Percentiles rank a stretch among this genome's conserved stretches.
Evolutionary conservation across 2,888 invertebrate genomes (phyloP).

Genomic region (Metalampra italica): DNA sequence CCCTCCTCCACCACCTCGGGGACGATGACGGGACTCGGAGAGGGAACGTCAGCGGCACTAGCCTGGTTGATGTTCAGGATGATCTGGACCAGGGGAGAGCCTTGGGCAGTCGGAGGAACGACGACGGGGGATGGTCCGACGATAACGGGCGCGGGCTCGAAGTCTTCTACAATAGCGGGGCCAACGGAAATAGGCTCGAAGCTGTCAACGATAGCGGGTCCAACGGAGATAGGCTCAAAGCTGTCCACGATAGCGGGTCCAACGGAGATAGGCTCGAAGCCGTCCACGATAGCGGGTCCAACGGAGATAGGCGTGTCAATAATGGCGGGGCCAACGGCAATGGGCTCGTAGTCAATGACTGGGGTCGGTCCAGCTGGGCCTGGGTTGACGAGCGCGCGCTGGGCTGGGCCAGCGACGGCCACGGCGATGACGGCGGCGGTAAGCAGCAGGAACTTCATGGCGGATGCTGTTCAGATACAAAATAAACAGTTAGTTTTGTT

Average conservation of each 20-base stretch:
- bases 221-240: not conserved
- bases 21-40: constrained; percentile 18
- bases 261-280: constrained; percentile 6
- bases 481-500: not conserved
- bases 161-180: constrained; percentile 7
- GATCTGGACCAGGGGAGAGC: constrained; percentile 26
- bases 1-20: constrained; percentile 23
- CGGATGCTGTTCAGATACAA: not conserved
- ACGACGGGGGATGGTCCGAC: constrained; percentile 14
- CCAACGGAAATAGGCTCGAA: not conserved
- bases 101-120: constrained; percentile 9
- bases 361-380: constrained; percentile 2
- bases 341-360: constrained; percentile 5
- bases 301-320: constrained; percentile 19
- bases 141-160: constrained; percentile 6
- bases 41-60: constrained; percentile 1
- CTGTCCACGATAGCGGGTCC: constrained; percentile 1
- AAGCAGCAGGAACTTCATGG: constrained; percentile 6
- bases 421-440: constrained; percentile 13
- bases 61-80: constrained; percentile 21
- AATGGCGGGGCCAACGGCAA: constrained; percentile 16
- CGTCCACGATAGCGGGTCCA: constrained; percentile 21
- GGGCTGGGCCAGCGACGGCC: constrained; percentile 4
- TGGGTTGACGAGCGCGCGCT: not conserved
- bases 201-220: constrained; percentile 15